Base-by-base conservation (phyloP, 1,140 invertebrate species). In the Leucophenga varia region DNA sequence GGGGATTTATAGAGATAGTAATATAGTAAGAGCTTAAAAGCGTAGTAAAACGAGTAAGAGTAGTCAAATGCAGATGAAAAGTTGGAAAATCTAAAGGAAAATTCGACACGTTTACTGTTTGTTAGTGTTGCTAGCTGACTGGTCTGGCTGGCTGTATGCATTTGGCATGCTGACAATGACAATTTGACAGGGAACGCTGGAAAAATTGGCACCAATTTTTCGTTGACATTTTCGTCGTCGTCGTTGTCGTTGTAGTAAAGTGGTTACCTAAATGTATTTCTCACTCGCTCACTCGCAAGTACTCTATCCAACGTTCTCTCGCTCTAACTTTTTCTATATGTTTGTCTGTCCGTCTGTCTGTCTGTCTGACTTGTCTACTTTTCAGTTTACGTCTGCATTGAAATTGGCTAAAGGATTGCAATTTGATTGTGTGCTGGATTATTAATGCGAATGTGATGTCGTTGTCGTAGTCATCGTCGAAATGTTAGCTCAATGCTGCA, bases 131-230 rank as follows among this genome's bases (percentile, higher is more conserved):
- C n/a, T n/a, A n/a, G n/a, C n/a, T n/a, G n/a, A n/a, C n/a, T n/a
- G n/a, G n/a, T n/a, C n/a, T n/a, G n/a, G n/a, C n/a, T n/a, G n/a
- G n/a, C n/a, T n/a, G n/a, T n/a, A 67, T 65, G 65, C 61, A 68
- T 71, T 71, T 72, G 68, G 68, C 68, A 71, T 55, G 49, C 54
- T 72, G 68, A 72, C 68, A 72, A 71, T 71, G 68, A 64, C 68
- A 72, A 71, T 72, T 68, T 72, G 68, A 72, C 68, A 72, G 56
- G 61, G 52, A 60, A 64, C 48, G 59, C 61, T 67, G 64, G 56
- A 68, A 67, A 69, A 68, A 68, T 68, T 68, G 64, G 64, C 64
- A 68, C 57, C 64, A 68, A 68, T 68, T 68, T 58, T 35, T 35
- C 32, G 32, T 35, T 35, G 22, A 25, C 22, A 25, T 25, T 35